Percentiles rank a stretch among this genome's conserved stretches.
These are phyloP conservation scores for Tipula confusa DNA, from an alignment of 2,888 invertebrate species.

Conservation along the genomic window DNA sequence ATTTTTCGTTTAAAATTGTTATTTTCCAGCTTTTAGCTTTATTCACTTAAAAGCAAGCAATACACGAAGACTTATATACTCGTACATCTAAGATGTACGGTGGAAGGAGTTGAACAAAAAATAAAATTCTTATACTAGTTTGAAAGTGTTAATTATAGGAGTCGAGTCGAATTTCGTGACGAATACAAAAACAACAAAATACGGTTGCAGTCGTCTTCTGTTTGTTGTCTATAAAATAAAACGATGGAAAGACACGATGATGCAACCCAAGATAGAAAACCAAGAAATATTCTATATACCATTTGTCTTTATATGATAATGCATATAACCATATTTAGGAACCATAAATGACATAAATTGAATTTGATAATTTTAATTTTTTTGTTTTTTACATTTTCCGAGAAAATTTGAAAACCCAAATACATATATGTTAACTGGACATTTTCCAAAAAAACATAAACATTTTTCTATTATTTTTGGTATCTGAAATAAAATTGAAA, in stretches of 20 bases:
- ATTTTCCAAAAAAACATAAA: constrained; percentile 12
- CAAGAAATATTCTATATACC: not conserved
- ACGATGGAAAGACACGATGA: no score
- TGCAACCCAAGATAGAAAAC: no score
- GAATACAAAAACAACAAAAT: not conserved
- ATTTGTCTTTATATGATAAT: no score
- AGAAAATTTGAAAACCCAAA: not conserved
- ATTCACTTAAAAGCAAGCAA: not conserved
- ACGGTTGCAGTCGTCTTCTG: not conserved
- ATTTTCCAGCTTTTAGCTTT: not conserved
- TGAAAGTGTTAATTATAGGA: not conserved
- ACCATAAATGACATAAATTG: not conserved
- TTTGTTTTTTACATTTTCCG: no score
- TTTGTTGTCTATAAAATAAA: no score
- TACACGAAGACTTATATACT: not conserved
- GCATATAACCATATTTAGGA: not conserved
- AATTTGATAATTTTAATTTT: constrained; percentile 17
- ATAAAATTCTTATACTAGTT: not conserved
- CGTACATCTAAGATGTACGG: not conserved
- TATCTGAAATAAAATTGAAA: not conserved
- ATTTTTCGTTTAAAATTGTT: not conserved
- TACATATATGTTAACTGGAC: not conserved
- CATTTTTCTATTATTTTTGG: not conserved
- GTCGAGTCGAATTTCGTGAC: not conserved
- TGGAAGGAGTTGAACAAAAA: not conserved